Conservation (phyloP, 2,888 invertebrate genomes). For the Acanthosepion lycidas region DNA sequence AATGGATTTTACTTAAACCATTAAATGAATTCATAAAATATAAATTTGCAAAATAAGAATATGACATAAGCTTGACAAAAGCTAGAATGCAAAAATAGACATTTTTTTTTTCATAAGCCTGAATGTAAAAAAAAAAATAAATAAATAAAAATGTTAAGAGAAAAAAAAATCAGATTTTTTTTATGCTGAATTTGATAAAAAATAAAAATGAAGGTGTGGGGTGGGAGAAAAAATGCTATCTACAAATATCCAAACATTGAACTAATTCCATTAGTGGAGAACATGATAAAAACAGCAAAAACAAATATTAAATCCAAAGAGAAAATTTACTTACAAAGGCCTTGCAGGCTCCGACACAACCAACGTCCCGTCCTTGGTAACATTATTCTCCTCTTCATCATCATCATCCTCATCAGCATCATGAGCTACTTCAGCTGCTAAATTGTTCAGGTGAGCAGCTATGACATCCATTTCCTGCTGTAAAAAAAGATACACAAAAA, state of each 20-base stretch:
- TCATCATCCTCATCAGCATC: constrained; percentile 68
- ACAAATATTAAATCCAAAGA: neutral
- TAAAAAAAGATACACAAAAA: constrained; percentile 34
- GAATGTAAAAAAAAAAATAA: neutral
- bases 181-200: too few species aligned
- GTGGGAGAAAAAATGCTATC: too few species aligned
- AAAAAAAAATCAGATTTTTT: too few species aligned
- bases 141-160: neutral
- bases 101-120: neutral
- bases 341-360: constrained; percentile 97
- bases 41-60: too few species aligned
- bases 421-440: constrained; percentile 80
- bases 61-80: neutral
- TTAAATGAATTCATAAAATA: neutral
- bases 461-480: constrained; percentile 94
- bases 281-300: neutral
- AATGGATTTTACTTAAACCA: neutral
- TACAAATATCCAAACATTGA: neutral
- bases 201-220: too few species aligned
- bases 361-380: constrained; percentile 86
- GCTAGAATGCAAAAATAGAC: neutral
- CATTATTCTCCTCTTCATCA: constrained; percentile 64
- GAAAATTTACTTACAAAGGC: constrained; percentile 82
- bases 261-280: neutral
- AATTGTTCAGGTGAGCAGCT: constrained; percentile 95